Base-by-base conservation (phyloP, 2,797 vertebrate species). In the Tenualosa thibaudeaui region DNA sequence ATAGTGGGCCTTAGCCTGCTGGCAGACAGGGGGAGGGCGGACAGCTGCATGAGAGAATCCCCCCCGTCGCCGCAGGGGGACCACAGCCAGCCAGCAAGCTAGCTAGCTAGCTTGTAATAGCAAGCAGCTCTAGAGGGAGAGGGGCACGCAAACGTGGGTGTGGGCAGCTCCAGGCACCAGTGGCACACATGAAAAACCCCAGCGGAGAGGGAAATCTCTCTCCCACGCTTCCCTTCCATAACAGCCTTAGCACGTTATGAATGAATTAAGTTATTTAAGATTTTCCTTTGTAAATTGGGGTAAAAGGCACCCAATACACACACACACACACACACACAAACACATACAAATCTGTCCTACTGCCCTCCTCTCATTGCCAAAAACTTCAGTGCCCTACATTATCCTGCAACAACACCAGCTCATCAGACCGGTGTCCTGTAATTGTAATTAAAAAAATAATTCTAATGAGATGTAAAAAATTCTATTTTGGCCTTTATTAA, bases 401-500 rank as follows among this genome's bases (percentile, higher is more conserved):
- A 1, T 8, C 40, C 40, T 2, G 71, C 71, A 78, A 78, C 37
- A 78, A 46, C 37, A 78, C 15, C 15, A 43, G 37, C 71, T 46
- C 71, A 40, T 78, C 71, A 78, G 71, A 15, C 17, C 4, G 5
- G 40, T 19, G 71, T 78, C 62, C 82, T 49, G 13, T 46, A 84
- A 86, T 84, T 24, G 51, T 82, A 65, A 81, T 83, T 85, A 51
- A 24, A 49, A 9, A 15, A 68, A 46, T 85, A 83, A 82, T 82
- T 50, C 31, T 56, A 83, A 54, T 85, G 58, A 84, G 81, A 81
- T 81, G 68, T 86, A 78, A 37, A 78, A 22, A 78, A 62, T 86
- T 86, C 60, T 65, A 85, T 88, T 81, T 53, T 86, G 81, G 81
- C 71, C 86, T 13, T 88, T 51, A 85, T 86, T 75, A 82, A 84